Conservation (phyloP, 2,113 vertebrate species). For the Scophthalmus maximus region DNA sequence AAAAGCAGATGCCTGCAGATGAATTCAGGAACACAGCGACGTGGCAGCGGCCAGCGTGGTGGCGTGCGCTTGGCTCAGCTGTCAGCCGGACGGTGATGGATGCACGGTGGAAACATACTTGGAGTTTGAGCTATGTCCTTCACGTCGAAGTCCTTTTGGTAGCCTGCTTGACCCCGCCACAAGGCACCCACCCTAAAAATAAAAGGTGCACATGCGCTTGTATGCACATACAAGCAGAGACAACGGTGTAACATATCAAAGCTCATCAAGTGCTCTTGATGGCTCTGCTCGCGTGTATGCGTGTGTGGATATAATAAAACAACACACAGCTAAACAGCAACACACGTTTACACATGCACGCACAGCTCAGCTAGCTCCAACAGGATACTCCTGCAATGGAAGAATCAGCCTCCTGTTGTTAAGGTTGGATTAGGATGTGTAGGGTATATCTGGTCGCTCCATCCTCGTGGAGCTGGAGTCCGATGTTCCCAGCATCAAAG, state of each 20-base stretch:
- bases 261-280: conserved; percentile 26
- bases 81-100: conserved; percentile 74
- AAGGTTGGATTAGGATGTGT: conserved; percentile 21
- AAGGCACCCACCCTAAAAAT: conserved; percentile 78
- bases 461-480: conserved; percentile 39
- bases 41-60: conserved; percentile 10
- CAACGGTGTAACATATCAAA: conserved; percentile 55
- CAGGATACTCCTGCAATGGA: conserved; percentile 10
- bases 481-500: conserved; percentile 53
- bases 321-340: not conserved
- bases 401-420: conserved; percentile 43
- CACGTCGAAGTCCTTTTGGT: conserved; percentile 69
- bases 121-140: conserved; percentile 81
- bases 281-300: conserved; percentile 24
- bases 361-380: conserved; percentile 6
- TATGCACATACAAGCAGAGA: conserved; percentile 35
- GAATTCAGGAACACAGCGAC: conserved; percentile 55
- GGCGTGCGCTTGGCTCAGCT: conserved; percentile 63
- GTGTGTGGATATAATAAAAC: conserved; percentile 12
- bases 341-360: conserved; percentile 7
- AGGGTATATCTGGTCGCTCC: conserved; percentile 16
- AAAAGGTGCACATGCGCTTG: conserved; percentile 65
- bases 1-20: conserved; percentile 72
- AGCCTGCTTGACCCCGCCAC: conserved; percentile 58
- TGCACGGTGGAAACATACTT: conserved; percentile 81